Conservation (phyloP, 2,888 invertebrate species). For the Andrena haemorrhoa region DNA sequence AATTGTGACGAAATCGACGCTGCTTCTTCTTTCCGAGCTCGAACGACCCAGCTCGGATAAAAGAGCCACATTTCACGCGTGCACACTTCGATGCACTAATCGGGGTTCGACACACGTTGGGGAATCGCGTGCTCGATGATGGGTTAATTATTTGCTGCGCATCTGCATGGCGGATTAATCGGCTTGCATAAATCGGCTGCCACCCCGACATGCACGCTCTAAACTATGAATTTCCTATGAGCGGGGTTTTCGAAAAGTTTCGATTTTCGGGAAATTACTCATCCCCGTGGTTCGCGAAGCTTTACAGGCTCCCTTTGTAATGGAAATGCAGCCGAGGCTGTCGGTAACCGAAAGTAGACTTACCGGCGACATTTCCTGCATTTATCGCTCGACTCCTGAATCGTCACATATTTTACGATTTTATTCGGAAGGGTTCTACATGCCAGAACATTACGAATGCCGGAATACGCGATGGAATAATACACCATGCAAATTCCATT, state of each 20-base stretch:
- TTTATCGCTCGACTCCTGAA: no score
- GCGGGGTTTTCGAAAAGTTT: not conserved
- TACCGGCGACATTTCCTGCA: no score
- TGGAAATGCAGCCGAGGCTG: no score
- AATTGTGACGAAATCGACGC: not conserved
- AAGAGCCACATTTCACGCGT: not conserved
- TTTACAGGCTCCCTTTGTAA: no score
- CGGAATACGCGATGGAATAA: no score
- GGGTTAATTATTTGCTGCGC: slow-evolving; percentile 29
- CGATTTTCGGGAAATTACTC: not conserved
- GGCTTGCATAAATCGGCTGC: slow-evolving; percentile 16
- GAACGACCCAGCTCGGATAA: not conserved
- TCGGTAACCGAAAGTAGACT: no score
- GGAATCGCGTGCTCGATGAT: slow-evolving; percentile 21
- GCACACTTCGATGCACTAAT: not conserved
- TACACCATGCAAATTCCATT: no score
- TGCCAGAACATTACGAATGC: no score
- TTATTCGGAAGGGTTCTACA: no score
- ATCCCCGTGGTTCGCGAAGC: no score
- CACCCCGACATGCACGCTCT: not conserved
- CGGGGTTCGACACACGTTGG: slow-evolving; percentile 12
- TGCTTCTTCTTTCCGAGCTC: no score
- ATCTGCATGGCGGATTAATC: slow-evolving; percentile 24
- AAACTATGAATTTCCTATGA: not conserved
- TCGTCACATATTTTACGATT: no score